Percentiles rank a stretch among this genome's conserved stretches.
Conservation (phyloP, 1,140 invertebrate genomes). For the Planococcus citri region DNA sequence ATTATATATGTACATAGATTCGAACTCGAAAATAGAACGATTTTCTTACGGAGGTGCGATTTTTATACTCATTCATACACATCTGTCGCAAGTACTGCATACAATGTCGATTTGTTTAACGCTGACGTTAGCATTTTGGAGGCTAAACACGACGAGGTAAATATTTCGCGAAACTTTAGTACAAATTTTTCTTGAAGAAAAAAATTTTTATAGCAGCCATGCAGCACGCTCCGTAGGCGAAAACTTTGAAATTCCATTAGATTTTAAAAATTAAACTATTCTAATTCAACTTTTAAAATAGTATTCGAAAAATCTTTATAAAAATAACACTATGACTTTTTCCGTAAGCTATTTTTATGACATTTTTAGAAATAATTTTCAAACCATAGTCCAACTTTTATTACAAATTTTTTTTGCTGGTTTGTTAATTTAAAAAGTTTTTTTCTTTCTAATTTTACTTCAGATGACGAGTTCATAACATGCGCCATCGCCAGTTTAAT, state of each 20-base stretch:
- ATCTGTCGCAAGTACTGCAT: slow-evolving; percentile 73
- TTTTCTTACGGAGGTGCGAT: slow-evolving; percentile 64
- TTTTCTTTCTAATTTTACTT: not conserved
- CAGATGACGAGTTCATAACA: not conserved
- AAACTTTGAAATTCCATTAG: too few relatives aligned
- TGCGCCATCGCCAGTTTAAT: not conserved
- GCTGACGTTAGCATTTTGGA: slow-evolving; percentile 80
- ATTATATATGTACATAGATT: slow-evolving; percentile 60
- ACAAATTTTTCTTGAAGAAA: too few relatives aligned
- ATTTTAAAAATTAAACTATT: too few relatives aligned
- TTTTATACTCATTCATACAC: slow-evolving; percentile 68
- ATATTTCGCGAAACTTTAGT: not conserved
- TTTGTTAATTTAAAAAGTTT: slow-evolving; percentile 5
- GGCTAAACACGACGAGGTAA: slow-evolving; percentile 41
- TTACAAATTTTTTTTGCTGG: not conserved
- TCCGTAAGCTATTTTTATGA: too few relatives aligned
- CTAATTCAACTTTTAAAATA: too few relatives aligned
- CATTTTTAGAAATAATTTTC: too few relatives aligned
- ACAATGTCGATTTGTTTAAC: slow-evolving; percentile 88
- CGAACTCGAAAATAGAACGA: slow-evolving; percentile 37
- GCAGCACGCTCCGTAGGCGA: too few relatives aligned
- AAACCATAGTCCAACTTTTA: too few relatives aligned
- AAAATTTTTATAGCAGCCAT: too few relatives aligned
- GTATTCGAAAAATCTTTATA: too few relatives aligned
- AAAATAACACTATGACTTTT: too few relatives aligned